Percentiles rank a stretch among this genome's conserved stretches.
phyloP scores from a whole-genome alignment of 2,113 vertebrate species.

The Plecotus auritus region DNA sequence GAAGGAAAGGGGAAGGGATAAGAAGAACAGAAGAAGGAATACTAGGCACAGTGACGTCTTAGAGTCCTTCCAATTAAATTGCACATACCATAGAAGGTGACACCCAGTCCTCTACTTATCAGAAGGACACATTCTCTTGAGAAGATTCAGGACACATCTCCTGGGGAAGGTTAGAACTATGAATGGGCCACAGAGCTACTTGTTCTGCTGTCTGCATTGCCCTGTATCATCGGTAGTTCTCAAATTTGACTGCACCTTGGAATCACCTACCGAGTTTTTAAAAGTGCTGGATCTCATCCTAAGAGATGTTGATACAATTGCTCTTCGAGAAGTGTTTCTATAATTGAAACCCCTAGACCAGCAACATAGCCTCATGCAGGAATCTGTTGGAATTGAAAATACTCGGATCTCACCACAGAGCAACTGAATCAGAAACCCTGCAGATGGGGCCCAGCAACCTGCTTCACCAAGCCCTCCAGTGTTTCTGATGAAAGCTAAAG shows the following conservation, averaged over 20 bases:
- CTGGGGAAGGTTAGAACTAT: not conserved
- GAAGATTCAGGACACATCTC: not conserved
- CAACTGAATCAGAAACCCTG: not conserved
- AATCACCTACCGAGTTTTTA: not conserved
- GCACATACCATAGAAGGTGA: not conserved
- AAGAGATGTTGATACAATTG: not conserved
- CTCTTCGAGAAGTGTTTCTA: not conserved
- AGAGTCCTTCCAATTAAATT: not conserved
- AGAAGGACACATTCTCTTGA: not conserved
- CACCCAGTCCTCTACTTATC: not conserved
- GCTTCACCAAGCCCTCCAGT: not conserved
- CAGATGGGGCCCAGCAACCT: not conserved
- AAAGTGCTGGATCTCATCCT: not conserved
- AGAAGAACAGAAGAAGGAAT: not conserved
- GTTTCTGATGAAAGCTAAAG: not conserved
- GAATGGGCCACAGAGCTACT: not conserved
- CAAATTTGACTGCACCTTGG: not conserved
- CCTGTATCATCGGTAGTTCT: not conserved
- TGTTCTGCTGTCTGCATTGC: not conserved
- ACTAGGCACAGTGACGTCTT: not conserved
- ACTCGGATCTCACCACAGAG: not conserved
- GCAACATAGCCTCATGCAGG: not conserved
- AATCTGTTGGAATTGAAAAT: not conserved
- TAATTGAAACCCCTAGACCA: not conserved
- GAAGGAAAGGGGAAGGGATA: too few relatives aligned